Conservation (phyloP, 2,888 invertebrate species). For the Rosalia funebris region DNA sequence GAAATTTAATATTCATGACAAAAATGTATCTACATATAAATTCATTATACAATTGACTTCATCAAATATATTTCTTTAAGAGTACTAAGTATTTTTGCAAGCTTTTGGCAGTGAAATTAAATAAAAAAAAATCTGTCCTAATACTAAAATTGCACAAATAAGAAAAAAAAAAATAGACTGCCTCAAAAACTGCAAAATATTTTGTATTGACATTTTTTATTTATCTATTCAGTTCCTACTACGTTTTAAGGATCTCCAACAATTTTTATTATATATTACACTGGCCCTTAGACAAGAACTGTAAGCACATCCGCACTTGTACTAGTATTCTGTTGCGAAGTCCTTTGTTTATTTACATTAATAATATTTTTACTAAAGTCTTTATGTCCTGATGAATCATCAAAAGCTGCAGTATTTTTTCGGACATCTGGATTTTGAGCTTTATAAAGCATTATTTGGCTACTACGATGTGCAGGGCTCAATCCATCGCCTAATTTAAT, state of each 20-base stretch:
- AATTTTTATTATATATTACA: slow-evolving; percentile 47
- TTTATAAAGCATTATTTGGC: slow-evolving; percentile 80
- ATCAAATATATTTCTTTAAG: no score
- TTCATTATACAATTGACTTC: no score
- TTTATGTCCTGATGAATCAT: slow-evolving; percentile 71
- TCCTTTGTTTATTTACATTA: slow-evolving; percentile 67
- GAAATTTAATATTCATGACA: no score
- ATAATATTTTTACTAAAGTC: slow-evolving; percentile 82
- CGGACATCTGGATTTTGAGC: slow-evolving; percentile 86
- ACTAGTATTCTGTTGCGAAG: slow-evolving; percentile 59
- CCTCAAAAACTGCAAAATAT: slow-evolving; percentile 17
- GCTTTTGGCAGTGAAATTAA: slow-evolving; percentile 25
- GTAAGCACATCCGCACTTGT: slow-evolving; percentile 66
- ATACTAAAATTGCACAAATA: slow-evolving; percentile 49
- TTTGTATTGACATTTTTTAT: slow-evolving; percentile 1
- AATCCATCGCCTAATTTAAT: slow-evolving; percentile 58
- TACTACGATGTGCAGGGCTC: slow-evolving; percentile 67
- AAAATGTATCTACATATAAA: no score
- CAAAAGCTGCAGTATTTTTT: slow-evolving; percentile 79
- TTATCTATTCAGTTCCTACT: slow-evolving; percentile 12
- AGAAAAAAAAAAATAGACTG: slow-evolving; percentile 33
- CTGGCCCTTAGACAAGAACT: slow-evolving; percentile 67
- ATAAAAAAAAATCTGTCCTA: slow-evolving; percentile 32
- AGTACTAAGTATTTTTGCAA: slow-evolving; percentile 20
- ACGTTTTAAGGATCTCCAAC: slow-evolving; percentile 1